Conservation (phyloP, 2,113 vertebrate species). For the Bagarius yarrelli region DNA sequence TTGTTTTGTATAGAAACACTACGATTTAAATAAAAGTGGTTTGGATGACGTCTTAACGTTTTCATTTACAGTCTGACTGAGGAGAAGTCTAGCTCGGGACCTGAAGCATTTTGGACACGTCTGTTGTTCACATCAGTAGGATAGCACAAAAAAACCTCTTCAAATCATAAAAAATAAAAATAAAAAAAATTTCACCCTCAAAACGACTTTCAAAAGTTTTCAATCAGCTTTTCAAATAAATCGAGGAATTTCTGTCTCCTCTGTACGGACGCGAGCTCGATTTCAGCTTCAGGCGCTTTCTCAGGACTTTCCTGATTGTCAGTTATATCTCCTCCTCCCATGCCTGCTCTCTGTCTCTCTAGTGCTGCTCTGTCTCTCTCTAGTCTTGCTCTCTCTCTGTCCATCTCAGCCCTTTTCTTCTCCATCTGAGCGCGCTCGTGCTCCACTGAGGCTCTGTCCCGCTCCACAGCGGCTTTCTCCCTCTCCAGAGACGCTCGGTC, state of each 20-base stretch:
- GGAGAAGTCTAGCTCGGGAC: background rate
- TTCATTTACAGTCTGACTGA: constrained; percentile 57
- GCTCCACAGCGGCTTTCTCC: constrained; percentile 64
- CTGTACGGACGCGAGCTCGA: constrained; percentile 38
- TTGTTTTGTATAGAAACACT: constrained; percentile 76
- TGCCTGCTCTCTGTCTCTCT: constrained; percentile 42
- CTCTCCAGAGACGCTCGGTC: constrained; percentile 59
- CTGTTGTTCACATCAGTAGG: constrained; percentile 13
- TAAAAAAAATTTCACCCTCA: background rate
- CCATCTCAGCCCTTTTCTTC: constrained; percentile 60
- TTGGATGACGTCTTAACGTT: constrained; percentile 70
- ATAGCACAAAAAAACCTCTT: background rate
- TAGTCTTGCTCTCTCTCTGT: constrained; percentile 57
- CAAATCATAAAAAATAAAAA: background rate
- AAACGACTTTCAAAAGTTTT: constrained; percentile 55
- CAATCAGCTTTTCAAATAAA: constrained; percentile 67
- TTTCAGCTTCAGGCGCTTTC: constrained; percentile 6
- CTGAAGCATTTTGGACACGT: background rate
- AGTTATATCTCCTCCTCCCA: background rate
- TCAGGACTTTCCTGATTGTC: constrained; percentile 27
- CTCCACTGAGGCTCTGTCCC: constrained; percentile 59
- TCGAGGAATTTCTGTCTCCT: constrained; percentile 62
- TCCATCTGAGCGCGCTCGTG: constrained; percentile 59
- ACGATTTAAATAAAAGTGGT: constrained; percentile 76
- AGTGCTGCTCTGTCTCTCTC: constrained; percentile 54